Conservation (phyloP, 2,113 vertebrate species). For the Malurus melanocephalus region DNA sequence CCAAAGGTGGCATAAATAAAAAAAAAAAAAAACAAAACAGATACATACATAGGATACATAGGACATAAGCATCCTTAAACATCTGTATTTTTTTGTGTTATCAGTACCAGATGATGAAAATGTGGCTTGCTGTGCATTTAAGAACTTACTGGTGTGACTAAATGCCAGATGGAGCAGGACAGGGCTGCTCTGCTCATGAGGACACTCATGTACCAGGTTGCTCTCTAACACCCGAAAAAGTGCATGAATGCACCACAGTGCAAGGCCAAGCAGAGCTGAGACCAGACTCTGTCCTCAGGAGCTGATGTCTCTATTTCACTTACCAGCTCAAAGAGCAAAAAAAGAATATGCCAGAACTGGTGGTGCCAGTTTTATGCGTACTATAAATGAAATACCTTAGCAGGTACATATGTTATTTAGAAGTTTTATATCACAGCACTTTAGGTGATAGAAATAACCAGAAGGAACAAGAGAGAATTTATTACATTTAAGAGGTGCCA, state of each 20-base stretch:
- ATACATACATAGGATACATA: background rate
- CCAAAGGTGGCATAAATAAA: background rate
- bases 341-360: background rate
- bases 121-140: background rate
- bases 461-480: conserved; percentile 7
- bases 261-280: background rate
- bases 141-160: background rate
- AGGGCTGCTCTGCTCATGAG: background rate
- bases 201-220: background rate
- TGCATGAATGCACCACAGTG: background rate
- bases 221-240: background rate
- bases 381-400: conserved; percentile 20
- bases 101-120: background rate
- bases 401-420: background rate
- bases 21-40: background rate
- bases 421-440: background rate
- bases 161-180: background rate
- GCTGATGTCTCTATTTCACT: background rate
- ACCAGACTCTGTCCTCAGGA: background rate
- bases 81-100: background rate
- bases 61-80: background rate
- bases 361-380: conserved; percentile 15
- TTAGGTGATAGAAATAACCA: conserved; percentile 2
- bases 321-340: background rate
- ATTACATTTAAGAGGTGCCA: conserved; percentile 9